phyloP scores from a whole-genome alignment of 2,888 invertebrate species.

The Arctia plantaginis region DNA sequence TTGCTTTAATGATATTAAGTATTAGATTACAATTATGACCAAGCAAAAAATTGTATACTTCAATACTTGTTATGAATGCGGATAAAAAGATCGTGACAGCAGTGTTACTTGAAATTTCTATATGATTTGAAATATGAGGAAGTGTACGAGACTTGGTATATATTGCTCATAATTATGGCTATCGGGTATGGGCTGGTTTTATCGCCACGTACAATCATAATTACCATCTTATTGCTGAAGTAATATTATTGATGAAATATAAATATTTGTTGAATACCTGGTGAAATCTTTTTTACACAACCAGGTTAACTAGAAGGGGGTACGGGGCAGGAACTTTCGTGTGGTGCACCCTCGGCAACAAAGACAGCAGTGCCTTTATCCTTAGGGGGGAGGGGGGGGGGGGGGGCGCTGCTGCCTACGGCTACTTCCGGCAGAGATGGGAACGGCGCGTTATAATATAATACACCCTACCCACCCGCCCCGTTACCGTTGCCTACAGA shows the following conservation, averaged over 20 bases:
- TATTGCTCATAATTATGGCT: slow-evolving; percentile 23
- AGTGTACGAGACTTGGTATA: slow-evolving; percentile 34
- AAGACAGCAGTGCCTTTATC: no score
- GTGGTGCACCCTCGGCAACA: no score
- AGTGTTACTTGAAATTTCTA: slow-evolving; percentile 31
- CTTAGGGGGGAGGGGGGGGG: no score
- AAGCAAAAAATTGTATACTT: slow-evolving; percentile 33
- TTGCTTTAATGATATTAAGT: slow-evolving; percentile 19
- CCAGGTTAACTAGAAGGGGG: neutral
- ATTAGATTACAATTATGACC: slow-evolving; percentile 24
- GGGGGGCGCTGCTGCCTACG: no score
- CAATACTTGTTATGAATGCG: slow-evolving; percentile 38
- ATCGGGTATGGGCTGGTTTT: slow-evolving; percentile 8
- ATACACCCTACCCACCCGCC: no score
- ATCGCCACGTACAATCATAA: slow-evolving; percentile 16
- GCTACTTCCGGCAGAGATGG: no score
- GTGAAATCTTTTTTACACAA: neutral
- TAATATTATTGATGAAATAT: neutral
- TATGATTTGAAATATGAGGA: slow-evolving; percentile 40
- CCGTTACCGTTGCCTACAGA: no score
- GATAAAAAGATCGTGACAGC: slow-evolving; percentile 46
- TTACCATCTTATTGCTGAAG: neutral
- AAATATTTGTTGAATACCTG: neutral
- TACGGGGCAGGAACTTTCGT: no score
- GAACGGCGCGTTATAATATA: no score